Conservation (phyloP, 2,113 vertebrate species). For the Notarius quadriscutis region DNA sequence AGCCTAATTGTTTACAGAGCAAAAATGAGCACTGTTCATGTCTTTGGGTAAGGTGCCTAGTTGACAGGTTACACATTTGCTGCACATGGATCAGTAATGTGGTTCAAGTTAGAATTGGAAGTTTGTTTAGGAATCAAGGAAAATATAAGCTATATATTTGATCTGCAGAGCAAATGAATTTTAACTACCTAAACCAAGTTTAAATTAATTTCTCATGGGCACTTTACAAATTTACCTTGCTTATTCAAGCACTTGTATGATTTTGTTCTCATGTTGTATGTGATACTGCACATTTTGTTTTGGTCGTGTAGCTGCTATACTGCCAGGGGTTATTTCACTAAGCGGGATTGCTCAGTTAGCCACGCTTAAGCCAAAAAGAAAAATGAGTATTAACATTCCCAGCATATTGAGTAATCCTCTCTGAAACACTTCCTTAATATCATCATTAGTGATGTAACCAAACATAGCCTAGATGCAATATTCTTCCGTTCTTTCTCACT, state of each 20-base stretch:
- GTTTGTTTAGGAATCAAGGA: neutral
- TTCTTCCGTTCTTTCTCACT: neutral
- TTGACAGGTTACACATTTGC: neutral
- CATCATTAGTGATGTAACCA: neutral
- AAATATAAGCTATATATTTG: neutral
- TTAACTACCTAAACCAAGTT: neutral
- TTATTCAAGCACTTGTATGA: neutral
- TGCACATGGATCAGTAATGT: neutral
- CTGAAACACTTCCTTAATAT: neutral
- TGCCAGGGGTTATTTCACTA: neutral
- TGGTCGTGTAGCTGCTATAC: conserved; percentile 7
- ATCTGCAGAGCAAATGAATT: no score
- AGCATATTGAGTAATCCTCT: neutral
- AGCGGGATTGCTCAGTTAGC: conserved; percentile 7
- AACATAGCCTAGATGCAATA: neutral
- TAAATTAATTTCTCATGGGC: neutral
- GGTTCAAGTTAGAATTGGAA: neutral
- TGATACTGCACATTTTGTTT: neutral
- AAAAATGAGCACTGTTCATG: neutral
- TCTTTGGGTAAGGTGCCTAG: neutral
- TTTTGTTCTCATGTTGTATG: conserved; percentile 7
- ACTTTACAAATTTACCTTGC: neutral
- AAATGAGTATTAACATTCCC: neutral
- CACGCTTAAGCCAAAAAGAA: neutral
- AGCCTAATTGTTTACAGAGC: conserved; percentile 17